A percentile compares a stretch with the other conserved stretches of the same genome.
These are phyloP conservation scores for Crioceris asparagi DNA, from an alignment of 2,888 invertebrate genomes.

Conservation along the genomic window DNA sequence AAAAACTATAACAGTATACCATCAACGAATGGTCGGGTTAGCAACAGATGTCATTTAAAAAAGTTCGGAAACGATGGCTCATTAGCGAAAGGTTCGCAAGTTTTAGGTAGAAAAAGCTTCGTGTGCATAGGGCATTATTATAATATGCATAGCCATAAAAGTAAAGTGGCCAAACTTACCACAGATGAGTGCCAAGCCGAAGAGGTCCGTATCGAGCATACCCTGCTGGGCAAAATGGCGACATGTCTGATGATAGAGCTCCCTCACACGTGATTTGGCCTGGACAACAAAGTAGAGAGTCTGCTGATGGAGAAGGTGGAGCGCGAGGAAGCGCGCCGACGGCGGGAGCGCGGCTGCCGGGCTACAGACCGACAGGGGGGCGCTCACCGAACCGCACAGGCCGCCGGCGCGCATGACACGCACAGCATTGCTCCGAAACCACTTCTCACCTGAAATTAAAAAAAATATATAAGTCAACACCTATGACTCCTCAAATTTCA, in stretches of 20 bases:
- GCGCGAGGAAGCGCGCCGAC: conserved; percentile 54
- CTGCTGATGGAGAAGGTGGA: conserved; percentile 52
- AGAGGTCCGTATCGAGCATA: conserved; percentile 75
- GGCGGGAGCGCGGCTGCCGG: conserved; percentile 45
- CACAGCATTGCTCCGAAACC: conserved; percentile 38
- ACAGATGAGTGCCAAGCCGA: conserved; percentile 74
- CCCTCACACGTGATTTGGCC: conserved; percentile 75
- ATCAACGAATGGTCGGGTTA: too few species aligned
- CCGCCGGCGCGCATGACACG: conserved; percentile 44
- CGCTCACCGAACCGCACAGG: conserved; percentile 52
- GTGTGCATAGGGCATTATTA: not conserved
- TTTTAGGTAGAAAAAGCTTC: too few species aligned
- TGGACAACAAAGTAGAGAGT: conserved; percentile 51
- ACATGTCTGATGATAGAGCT: conserved; percentile 71
- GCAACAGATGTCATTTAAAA: too few species aligned
- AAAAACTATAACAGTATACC: too few species aligned
- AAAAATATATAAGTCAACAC: too few species aligned
- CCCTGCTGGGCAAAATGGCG: conserved; percentile 70
- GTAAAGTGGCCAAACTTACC: conserved; percentile 65
- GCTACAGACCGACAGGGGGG: conserved; percentile 65
- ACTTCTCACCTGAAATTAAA: too few species aligned
- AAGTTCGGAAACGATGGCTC: too few species aligned
- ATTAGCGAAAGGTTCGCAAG: too few species aligned
- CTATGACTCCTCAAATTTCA: too few species aligned
- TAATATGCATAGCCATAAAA: not conserved